A percentile compares a stretch with the other conserved stretches of the same genome.
Evolutionary conservation across 2,797 vertebrate genomes (phyloP).

Genomic region (Moxostoma hubbsi): DNA sequence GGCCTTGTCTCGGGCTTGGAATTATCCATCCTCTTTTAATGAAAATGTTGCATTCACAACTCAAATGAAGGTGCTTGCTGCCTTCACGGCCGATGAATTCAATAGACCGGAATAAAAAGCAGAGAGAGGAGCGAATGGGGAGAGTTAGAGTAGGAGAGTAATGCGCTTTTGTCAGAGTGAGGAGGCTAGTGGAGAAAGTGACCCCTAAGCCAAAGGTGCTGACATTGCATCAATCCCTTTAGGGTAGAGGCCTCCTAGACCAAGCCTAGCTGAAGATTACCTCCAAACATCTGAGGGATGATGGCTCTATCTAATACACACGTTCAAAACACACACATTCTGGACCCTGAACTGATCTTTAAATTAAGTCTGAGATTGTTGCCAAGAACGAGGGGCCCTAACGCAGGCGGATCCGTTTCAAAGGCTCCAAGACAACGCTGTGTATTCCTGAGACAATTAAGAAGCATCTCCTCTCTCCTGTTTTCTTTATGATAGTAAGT

Average conservation of each 20-base stretch:
- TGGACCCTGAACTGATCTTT: slow-evolving; percentile 76
- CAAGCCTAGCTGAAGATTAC: slow-evolving; percentile 89
- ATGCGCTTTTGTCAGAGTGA: slow-evolving; percentile 87
- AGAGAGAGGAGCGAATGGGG: slow-evolving; percentile 53
- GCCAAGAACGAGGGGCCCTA: slow-evolving; percentile 70
- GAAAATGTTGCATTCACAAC: slow-evolving; percentile 92
- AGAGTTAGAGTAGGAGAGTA: slow-evolving; percentile 68
- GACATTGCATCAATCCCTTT: slow-evolving; percentile 99
- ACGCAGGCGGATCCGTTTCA: slow-evolving; percentile 49
- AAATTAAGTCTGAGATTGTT: slow-evolving; percentile 89
- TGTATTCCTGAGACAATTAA: slow-evolving; percentile 71
- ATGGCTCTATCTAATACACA: slow-evolving; percentile 84
- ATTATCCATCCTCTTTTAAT: slow-evolving; percentile 81
- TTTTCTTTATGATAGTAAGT: slow-evolving; percentile 77
- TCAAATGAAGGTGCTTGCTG: slow-evolving; percentile 79
- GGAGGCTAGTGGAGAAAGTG: slow-evolving; percentile 91
- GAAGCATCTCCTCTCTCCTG: slow-evolving; percentile 66
- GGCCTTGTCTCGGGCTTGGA: slow-evolving; percentile 73
- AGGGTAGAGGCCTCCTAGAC: slow-evolving; percentile 91
- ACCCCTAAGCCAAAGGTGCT: slow-evolving; percentile 94
- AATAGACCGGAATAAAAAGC: slow-evolving; percentile 69
- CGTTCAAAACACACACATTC: slow-evolving; percentile 72
- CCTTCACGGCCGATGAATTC: slow-evolving; percentile 85
- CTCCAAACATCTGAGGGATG: slow-evolving; percentile 90
- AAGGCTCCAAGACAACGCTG: slow-evolving; percentile 80